Percentiles rank a stretch among this genome's conserved stretches.
These are phyloP conservation scores for Campoplex capitator DNA, from an alignment of 2,888 invertebrate genomes.

Conservation along the genomic window DNA sequence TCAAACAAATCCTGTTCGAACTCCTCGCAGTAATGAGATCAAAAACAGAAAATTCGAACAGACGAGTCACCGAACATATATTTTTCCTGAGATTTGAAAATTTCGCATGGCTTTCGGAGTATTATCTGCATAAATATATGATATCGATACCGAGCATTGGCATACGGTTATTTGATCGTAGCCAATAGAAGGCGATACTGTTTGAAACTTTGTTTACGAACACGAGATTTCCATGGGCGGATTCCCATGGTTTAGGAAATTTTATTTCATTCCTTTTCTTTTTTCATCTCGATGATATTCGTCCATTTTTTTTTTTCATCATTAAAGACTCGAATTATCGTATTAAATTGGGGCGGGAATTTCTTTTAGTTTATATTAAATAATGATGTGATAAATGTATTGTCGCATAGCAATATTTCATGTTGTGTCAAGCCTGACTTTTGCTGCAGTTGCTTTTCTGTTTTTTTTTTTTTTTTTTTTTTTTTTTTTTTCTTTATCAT, in stretches of 20 bases:
- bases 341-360: neutral
- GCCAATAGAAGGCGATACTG: neutral
- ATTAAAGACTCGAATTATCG: neutral
- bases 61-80: neutral
- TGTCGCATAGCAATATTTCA: neutral
- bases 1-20: neutral
- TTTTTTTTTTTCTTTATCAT: neutral
- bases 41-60: neutral
- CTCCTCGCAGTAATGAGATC: neutral
- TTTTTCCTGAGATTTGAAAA: neutral
- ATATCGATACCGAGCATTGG: neutral
- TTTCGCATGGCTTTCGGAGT: neutral
- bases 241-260: neutral
- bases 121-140: neutral
- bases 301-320: neutral
- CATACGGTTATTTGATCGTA: neutral
- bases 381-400: slow-evolving; percentile 2
- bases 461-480: neutral
- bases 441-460: neutral
- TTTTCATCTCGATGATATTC: neutral
- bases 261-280: neutral
- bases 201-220: neutral
- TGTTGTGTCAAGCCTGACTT: neutral
- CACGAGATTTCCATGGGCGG: neutral
- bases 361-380: neutral